Evolutionary conservation across 2,888 invertebrate genomes (phyloP).

Genomic region (Mantis religiosa): DNA sequence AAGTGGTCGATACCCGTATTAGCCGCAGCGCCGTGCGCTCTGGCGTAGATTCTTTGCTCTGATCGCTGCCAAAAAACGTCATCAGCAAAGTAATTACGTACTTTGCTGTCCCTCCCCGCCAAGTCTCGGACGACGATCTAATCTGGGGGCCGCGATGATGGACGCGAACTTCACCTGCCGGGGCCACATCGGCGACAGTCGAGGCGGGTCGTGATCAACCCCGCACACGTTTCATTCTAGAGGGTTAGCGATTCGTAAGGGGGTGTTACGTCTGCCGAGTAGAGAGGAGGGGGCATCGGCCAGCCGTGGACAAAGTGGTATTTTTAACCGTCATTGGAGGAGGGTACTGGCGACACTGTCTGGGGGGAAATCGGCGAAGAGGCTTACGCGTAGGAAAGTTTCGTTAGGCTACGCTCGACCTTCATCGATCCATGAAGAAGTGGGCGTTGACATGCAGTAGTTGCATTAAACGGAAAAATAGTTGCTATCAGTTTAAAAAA

Average conservation of each 20-base stretch:
- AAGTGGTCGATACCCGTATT: background rate
- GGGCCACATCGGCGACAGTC: background rate
- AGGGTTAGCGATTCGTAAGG: background rate
- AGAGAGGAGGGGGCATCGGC: background rate
- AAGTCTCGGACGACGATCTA: background rate
- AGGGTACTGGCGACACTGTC: background rate
- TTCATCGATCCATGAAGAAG: background rate
- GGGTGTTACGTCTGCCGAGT: background rate
- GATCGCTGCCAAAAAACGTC: slow-evolving; percentile 9
- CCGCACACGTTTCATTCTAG: background rate
- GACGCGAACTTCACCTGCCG: background rate
- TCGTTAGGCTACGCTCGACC: background rate
- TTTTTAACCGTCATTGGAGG: background rate
- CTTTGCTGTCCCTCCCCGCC: background rate
- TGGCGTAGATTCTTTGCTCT: slow-evolving; percentile 7
- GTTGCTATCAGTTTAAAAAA: too few species aligned
- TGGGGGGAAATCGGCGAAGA: background rate
- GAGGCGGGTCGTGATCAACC: background rate
- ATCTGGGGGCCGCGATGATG: background rate
- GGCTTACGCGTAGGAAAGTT: background rate
- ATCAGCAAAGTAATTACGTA: slow-evolving; percentile 7
- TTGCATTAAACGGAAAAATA: too few species aligned
- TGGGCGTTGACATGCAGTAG: background rate
- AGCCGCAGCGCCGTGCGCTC: background rate
- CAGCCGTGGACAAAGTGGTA: background rate